A percentile compares a stretch with the other conserved stretches of the same genome.
phyloP scores from a whole-genome alignment of 1,140 invertebrate genomes.

The Adoxophyes honmai region DNA sequence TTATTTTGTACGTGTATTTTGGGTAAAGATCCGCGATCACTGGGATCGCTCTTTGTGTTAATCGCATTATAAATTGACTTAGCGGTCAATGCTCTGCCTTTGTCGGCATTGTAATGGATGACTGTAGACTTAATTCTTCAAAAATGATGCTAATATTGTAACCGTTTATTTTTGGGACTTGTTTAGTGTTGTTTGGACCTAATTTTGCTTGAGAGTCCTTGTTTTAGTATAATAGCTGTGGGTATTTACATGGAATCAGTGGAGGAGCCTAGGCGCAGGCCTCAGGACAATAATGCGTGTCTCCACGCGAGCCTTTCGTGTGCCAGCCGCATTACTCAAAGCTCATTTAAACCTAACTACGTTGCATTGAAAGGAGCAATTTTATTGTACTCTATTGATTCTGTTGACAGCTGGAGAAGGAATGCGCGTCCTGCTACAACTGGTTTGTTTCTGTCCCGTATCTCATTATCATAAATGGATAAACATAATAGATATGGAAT shows the following conservation, averaged over 20 bases:
- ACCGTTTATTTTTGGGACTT: neutral
- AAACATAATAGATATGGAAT: constrained; percentile 16
- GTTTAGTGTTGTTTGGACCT: neutral
- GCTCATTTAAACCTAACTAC: constrained; percentile 71
- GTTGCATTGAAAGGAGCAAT: constrained; percentile 66
- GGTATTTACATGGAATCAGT: constrained; percentile 16
- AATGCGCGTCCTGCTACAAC: constrained; percentile 42
- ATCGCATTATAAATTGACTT: constrained; percentile 70
- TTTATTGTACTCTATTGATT: constrained; percentile 72
- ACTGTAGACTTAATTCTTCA: constrained; percentile 41
- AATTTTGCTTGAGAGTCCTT: too few species aligned
- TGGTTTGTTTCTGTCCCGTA: constrained; percentile 43
- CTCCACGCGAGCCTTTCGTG: constrained; percentile 65
- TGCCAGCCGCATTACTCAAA: constrained; percentile 63
- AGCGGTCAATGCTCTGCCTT: constrained; percentile 48
- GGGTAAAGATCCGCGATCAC: constrained; percentile 56
- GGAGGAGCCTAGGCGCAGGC: constrained; percentile 29
- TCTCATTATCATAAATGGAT: constrained; percentile 45
- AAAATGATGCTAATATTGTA: constrained; percentile 40
- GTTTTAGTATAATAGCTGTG: too few species aligned
- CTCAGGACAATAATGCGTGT: constrained; percentile 48
- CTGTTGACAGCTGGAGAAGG: constrained; percentile 51
- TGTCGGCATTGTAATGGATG: constrained; percentile 55
- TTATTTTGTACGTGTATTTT: constrained; percentile 51
- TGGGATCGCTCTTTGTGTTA: constrained; percentile 61